These are phyloP conservation scores for Chydorus sphaericus DNA, from an alignment of 2,888 invertebrate species.

Conservation along the genomic window DNA sequence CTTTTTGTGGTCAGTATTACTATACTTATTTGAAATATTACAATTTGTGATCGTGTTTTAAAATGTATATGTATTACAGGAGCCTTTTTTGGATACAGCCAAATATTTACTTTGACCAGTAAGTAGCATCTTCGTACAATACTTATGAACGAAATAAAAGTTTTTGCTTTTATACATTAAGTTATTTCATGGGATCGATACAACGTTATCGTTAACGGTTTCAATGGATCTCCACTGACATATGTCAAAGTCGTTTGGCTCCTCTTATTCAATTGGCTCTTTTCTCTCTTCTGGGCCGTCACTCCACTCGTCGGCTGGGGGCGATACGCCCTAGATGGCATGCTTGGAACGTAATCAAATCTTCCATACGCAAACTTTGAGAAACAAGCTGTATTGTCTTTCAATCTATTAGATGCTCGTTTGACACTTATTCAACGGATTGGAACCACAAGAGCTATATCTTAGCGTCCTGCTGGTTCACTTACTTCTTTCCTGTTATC, in stretches of 20 bases:
- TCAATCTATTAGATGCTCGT: conserved; percentile 15
- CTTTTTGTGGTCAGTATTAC: conserved; percentile 6
- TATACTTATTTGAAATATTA: background rate
- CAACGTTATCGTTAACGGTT: conserved; percentile 82
- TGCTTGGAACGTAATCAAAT: conserved; percentile 33
- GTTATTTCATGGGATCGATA: conserved; percentile 82
- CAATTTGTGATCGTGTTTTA: background rate
- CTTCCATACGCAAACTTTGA: background rate
- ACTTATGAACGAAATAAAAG: too few species aligned
- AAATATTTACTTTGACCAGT: too few species aligned
- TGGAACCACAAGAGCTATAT: conserved; percentile 40
- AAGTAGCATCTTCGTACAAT: background rate
- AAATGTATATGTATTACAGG: conserved; percentile 7
- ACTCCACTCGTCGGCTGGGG: conserved; percentile 67
- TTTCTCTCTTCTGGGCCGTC: conserved; percentile 62
- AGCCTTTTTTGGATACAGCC: too few species aligned
- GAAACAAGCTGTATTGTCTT: background rate
- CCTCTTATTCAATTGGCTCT: conserved; percentile 62
- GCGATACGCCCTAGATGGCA: conserved; percentile 27
- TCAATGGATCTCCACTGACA: conserved; percentile 69
- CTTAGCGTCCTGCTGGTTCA: conserved; percentile 37
- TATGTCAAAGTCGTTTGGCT: conserved; percentile 62
- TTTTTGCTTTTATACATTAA: too few species aligned
- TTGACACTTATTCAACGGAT: conserved; percentile 39
- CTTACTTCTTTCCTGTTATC: conserved; percentile 35